phyloP scores from a whole-genome alignment of 2,113 vertebrate species.

The Catharus minimus region DNA sequence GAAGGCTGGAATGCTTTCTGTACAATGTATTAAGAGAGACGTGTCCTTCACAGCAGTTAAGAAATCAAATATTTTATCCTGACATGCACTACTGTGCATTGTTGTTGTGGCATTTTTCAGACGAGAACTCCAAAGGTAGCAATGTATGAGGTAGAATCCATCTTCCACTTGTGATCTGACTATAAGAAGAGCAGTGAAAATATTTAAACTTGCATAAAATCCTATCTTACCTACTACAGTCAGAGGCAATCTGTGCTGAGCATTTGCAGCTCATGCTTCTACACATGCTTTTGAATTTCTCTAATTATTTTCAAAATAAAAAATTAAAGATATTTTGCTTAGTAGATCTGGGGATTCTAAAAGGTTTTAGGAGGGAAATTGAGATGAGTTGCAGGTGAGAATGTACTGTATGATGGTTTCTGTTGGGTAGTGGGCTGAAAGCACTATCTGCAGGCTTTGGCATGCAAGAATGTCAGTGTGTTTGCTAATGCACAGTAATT shows the following conservation, averaged over 20 bases:
- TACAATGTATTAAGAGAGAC: not conserved
- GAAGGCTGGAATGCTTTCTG: not conserved
- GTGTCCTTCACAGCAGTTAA: not conserved
- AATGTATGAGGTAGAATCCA: not conserved
- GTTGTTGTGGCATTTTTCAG: not conserved
- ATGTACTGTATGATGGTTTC: not conserved
- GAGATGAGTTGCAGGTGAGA: not conserved
- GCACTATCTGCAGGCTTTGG: not conserved
- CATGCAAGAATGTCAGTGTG: not conserved
- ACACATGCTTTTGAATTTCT: not conserved
- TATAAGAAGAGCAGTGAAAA: not conserved
- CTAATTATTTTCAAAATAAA: not conserved
- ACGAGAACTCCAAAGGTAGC: not conserved
- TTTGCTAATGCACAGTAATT: not conserved
- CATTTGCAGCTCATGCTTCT: not conserved
- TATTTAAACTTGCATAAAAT: not conserved
- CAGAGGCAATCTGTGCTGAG: not conserved
- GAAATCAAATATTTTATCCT: not conserved
- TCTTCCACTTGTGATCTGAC: not conserved
- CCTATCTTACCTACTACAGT: not conserved
- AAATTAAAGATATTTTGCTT: not conserved
- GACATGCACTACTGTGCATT: not conserved
- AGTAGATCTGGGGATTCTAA: not conserved
- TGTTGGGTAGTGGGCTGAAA: not conserved
- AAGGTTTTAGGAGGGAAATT: not conserved